Conservation (phyloP, 2,888 invertebrate genomes). For the Scotopteryx bipunctaria region DNA sequence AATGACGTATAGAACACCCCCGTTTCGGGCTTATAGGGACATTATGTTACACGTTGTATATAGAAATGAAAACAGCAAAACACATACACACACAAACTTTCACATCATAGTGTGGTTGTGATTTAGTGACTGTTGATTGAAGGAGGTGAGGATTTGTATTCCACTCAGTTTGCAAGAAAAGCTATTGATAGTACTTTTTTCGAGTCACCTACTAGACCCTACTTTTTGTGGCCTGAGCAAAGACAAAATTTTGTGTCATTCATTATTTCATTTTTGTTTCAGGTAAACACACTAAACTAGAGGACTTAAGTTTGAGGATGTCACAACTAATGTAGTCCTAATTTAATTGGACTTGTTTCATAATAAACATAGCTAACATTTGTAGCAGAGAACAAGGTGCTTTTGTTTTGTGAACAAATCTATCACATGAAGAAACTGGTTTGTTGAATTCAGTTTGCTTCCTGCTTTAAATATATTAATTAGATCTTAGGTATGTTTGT, state of each 20-base stretch:
- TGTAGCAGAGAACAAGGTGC: not conserved
- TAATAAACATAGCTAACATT: not conserved
- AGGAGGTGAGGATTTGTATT: no score
- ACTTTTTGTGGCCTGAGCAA: no score
- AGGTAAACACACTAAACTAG: conserved; percentile 80
- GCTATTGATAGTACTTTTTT: no score
- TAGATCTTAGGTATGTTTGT: conserved; percentile 14
- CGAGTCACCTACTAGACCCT: no score
- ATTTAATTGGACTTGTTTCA: conserved; percentile 19
- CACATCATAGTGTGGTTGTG: no score
- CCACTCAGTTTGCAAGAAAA: no score
- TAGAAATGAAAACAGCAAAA: no score
- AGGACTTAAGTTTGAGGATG: conserved; percentile 11
- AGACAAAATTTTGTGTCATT: not conserved
- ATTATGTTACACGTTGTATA: no score
- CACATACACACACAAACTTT: no score
- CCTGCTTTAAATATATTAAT: conserved; percentile 3
- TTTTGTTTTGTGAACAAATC: conserved; percentile 5
- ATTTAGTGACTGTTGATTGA: no score
- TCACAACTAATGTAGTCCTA: conserved; percentile 30
- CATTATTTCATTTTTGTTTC: conserved; percentile 55
- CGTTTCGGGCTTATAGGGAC: no score
- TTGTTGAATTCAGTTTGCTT: conserved; percentile 8
- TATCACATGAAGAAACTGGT: not conserved
- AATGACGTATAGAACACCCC: no score